Evolutionary conservation across 2,113 vertebrate species (phyloP).

Genomic region (Puma concolor): DNA sequence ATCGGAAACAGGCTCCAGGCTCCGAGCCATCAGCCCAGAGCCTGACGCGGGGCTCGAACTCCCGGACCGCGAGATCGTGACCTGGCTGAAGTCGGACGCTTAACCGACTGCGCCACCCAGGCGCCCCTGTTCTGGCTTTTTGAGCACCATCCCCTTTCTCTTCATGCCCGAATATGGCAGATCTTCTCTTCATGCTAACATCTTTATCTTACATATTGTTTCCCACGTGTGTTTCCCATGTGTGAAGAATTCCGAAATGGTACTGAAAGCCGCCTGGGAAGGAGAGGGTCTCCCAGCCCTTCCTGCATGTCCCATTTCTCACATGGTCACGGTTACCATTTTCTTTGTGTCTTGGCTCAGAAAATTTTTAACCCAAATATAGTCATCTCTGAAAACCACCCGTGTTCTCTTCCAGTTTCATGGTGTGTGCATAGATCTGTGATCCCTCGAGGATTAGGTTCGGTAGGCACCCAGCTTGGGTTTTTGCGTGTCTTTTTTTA

Average conservation of each 20-base stretch:
- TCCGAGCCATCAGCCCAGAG: no score
- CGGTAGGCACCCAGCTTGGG: not conserved
- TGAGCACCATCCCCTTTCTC: not conserved
- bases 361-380: not conserved
- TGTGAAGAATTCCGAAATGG: not conserved
- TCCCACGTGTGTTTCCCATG: not conserved
- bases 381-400: not conserved
- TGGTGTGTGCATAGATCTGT: not conserved
- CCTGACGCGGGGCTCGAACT: no score
- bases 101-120: no score
- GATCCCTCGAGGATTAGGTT: not conserved
- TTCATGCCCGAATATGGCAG: not conserved
- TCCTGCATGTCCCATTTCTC: not conserved
- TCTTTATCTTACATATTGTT: not conserved
- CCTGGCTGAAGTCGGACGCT: no score
- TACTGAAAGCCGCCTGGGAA: not conserved
- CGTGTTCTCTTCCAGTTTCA: not conserved
- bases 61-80: no score
- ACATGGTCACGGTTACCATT: fast-evolving
- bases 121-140: not conserved
- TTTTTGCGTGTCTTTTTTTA: no score
- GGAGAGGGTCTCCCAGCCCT: not conserved
- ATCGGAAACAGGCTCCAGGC: no score
- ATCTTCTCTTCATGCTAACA: not conserved
- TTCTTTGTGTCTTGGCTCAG: not conserved